Percentiles rank a stretch among this genome's conserved stretches.
These are phyloP conservation scores for Aethes cnicana DNA, from an alignment of 2,888 invertebrate species.

Conservation along the genomic window DNA sequence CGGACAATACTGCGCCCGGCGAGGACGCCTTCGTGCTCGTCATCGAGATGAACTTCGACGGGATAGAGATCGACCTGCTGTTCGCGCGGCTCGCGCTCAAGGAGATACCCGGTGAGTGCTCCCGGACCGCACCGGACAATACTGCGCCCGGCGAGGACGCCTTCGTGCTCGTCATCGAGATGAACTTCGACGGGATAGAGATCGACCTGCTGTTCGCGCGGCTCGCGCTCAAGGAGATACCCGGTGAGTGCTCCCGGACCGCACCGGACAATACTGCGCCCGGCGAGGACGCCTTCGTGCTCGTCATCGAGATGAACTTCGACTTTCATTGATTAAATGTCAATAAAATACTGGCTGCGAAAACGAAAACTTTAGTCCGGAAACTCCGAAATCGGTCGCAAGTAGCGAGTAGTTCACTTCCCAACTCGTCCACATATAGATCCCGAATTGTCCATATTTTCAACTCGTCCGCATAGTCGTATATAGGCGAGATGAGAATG, in stretches of 20 bases:
- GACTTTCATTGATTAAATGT: too few species aligned
- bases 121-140: too few species aligned
- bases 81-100: constrained; percentile 97
- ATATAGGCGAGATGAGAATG: too few species aligned
- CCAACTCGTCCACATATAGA: background rate
- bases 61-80: constrained; percentile 98
- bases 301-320: too few species aligned
- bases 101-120: constrained; percentile 93
- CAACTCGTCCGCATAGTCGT: too few species aligned
- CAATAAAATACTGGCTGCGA: too few species aligned
- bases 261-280: too few species aligned
- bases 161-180: constrained; percentile 99
- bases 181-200: constrained; percentile 99
- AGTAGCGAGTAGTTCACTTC: too few species aligned
- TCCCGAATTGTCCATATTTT: too few species aligned
- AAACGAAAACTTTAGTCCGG: too few species aligned
- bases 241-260: too few species aligned
- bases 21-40: constrained; percentile 99
- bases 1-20: constrained; percentile 88
- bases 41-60: constrained; percentile 99
- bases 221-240: constrained; percentile 96
- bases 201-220: constrained; percentile 99
- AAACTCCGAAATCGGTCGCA: too few species aligned
- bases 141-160: constrained; percentile 95
- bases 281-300: constrained; percentile 99